Percentiles rank a stretch among this genome's conserved stretches.
These are phyloP conservation scores for Hypomesus transpacificus DNA, from an alignment of 2,113 vertebrate species.

Conservation along the genomic window DNA sequence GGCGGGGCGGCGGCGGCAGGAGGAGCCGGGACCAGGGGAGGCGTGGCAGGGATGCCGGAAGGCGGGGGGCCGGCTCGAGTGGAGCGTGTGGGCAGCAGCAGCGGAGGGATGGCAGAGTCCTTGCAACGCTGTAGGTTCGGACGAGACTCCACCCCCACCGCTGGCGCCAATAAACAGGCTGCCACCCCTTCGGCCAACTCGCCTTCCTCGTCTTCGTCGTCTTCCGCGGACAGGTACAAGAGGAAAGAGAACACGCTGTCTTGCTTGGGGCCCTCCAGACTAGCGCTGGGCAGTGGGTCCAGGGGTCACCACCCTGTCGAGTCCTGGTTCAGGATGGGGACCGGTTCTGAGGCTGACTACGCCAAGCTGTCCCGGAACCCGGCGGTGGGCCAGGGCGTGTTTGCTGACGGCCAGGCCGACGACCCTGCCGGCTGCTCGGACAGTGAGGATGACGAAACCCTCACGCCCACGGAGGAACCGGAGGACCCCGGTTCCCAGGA, in stretches of 20 bases:
- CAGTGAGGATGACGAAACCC: constrained; percentile 70
- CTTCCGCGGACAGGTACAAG: constrained; percentile 79
- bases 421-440: constrained; percentile 67
- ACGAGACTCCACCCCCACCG: constrained; percentile 71
- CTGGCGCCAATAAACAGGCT: constrained; percentile 56
- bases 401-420: constrained; percentile 61
- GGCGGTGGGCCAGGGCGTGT: constrained; percentile 57
- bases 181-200: constrained; percentile 67
- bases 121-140: constrained; percentile 90
- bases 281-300: constrained; percentile 59
- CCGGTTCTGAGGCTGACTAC: constrained; percentile 67
- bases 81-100: constrained; percentile 44
- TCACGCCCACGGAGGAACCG: constrained; percentile 58
- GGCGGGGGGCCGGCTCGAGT: constrained; percentile 55
- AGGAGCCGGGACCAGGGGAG: constrained; percentile 39
- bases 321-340: constrained; percentile 71
- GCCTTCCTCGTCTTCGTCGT: constrained; percentile 75
- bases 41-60: constrained; percentile 56
- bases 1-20: constrained; percentile 37
- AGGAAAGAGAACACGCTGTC: constrained; percentile 72
- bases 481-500: constrained; percentile 47
- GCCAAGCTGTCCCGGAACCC: constrained; percentile 66
- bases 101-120: constrained; percentile 79
- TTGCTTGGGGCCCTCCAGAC: constrained; percentile 71
- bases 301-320: constrained; percentile 66